A percentile compares a stretch with the other conserved stretches of the same genome.
phyloP scores from a whole-genome alignment of 1,140 invertebrate genomes.

The Trissolcus basalis region DNA sequence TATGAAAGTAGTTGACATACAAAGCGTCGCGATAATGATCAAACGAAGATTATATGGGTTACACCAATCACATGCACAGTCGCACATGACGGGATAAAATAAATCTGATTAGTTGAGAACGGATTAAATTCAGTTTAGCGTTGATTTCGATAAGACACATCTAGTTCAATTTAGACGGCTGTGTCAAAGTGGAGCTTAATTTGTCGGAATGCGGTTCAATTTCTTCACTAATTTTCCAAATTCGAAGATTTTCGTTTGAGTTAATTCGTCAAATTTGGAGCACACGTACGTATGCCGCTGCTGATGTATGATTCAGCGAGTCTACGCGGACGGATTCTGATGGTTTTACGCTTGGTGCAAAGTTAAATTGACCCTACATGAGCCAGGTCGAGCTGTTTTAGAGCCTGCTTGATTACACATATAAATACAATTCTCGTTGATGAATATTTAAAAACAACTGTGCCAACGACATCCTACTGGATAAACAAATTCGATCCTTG shows the following conservation, averaged over 20 bases:
- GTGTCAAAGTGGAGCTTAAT: neutral
- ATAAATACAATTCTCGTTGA: too few relatives aligned
- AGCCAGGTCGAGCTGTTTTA: too few relatives aligned
- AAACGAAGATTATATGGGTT: slow-evolving; percentile 27
- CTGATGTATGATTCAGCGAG: too few relatives aligned
- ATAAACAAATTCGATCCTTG: too few relatives aligned
- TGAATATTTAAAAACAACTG: too few relatives aligned
- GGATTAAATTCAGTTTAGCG: slow-evolving; percentile 28
- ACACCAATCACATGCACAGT: slow-evolving; percentile 16
- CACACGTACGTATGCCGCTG: too few relatives aligned
- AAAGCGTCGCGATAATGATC: slow-evolving; percentile 1
- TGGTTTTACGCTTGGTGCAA: too few relatives aligned
- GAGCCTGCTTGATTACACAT: too few relatives aligned
- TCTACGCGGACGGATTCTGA: too few relatives aligned
- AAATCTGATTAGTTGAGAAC: slow-evolving; percentile 28
- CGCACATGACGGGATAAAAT: slow-evolving; percentile 10
- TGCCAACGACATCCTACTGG: too few relatives aligned
- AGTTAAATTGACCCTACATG: too few relatives aligned
- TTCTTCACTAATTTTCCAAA: slow-evolving; percentile 6
- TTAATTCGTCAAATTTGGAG: neutral
- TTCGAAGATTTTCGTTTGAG: neutral
- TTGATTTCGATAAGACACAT: slow-evolving; percentile 30
- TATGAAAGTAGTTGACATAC: too few relatives aligned
- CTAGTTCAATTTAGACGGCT: slow-evolving; percentile 19
- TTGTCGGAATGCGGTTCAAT: neutral